Conservation (phyloP, 2,888 invertebrate species). For the Myopa testacea region DNA sequence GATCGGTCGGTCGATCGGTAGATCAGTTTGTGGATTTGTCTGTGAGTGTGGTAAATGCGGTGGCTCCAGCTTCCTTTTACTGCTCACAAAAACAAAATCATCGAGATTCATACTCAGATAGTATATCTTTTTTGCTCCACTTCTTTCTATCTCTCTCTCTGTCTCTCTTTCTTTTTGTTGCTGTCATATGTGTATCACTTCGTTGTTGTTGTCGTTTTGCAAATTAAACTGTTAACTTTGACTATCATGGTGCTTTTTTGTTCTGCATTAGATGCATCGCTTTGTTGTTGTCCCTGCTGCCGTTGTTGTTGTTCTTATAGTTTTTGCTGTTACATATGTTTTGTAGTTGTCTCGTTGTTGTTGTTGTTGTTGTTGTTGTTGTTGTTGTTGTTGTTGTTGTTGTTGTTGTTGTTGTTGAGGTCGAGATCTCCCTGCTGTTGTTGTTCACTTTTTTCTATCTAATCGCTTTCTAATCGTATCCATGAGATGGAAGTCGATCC, state of each 20-base stretch:
- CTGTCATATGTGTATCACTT: neutral
- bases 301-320: constrained; percentile 25
- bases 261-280: neutral
- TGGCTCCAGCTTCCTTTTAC: neutral
- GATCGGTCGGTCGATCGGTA: no score
- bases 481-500: constrained; percentile 2
- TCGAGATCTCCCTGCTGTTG: constrained; percentile 6
- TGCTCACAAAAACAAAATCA: neutral
- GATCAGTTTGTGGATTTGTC: no score
- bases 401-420: constrained; percentile 19
- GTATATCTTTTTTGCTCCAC: constrained; percentile 21
- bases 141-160: neutral
- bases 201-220: constrained; percentile 12
- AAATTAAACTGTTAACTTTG: constrained; percentile 30
- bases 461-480: constrained; percentile 40
- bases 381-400: constrained; percentile 26
- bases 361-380: constrained; percentile 18
- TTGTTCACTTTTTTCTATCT: constrained; percentile 31
- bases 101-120: neutral
- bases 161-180: neutral
- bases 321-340: constrained; percentile 2
- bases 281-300: constrained; percentile 6
- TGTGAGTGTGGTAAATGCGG: no score
- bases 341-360: constrained; percentile 29
- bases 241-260: neutral